phyloP scores from a whole-genome alignment of 2,888 invertebrate genomes.

The Pedicia rivosa region DNA sequence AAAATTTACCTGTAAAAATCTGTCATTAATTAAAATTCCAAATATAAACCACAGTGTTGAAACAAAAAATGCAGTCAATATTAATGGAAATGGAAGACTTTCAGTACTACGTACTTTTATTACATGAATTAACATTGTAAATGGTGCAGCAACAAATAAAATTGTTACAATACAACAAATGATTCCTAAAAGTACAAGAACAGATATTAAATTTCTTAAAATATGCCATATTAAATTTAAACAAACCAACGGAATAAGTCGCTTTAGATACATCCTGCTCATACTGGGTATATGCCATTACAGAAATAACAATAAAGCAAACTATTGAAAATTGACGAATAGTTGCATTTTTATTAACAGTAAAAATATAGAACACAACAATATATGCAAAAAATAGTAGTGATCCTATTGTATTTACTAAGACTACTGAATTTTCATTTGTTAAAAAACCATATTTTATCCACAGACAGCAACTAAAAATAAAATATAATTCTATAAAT shows the following conservation, averaged over 20 bases:
- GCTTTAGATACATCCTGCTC: conserved; percentile 35
- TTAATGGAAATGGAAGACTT: conserved; percentile 67
- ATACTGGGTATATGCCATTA: conserved; percentile 36
- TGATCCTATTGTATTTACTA: conserved; percentile 54
- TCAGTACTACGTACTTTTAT: conserved; percentile 57
- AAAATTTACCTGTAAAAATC: conserved; percentile 47
- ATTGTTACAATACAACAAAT: conserved; percentile 51
- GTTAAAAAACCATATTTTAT: conserved; percentile 55
- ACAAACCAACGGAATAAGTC: conserved; percentile 39
- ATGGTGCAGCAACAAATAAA: conserved; percentile 58
- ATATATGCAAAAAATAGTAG: conserved; percentile 47
- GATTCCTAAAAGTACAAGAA: conserved; percentile 28
- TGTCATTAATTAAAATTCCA: conserved; percentile 53
- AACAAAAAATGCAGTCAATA: conserved; percentile 58
- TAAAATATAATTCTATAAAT: background rate
- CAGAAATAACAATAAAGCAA: conserved; percentile 31
- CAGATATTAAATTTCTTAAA: background rate
- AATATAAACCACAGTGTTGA: conserved; percentile 65
- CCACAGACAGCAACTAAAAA: conserved; percentile 52
- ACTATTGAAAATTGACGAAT: conserved; percentile 39
- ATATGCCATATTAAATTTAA: background rate
- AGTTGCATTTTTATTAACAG: conserved; percentile 43
- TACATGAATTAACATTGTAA: conserved; percentile 58
- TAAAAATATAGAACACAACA: conserved; percentile 46
- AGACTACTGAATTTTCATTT: conserved; percentile 45